Base-by-base conservation (phyloP, 2,113 vertebrate genomes). In the Syrmaticus mikado region DNA sequence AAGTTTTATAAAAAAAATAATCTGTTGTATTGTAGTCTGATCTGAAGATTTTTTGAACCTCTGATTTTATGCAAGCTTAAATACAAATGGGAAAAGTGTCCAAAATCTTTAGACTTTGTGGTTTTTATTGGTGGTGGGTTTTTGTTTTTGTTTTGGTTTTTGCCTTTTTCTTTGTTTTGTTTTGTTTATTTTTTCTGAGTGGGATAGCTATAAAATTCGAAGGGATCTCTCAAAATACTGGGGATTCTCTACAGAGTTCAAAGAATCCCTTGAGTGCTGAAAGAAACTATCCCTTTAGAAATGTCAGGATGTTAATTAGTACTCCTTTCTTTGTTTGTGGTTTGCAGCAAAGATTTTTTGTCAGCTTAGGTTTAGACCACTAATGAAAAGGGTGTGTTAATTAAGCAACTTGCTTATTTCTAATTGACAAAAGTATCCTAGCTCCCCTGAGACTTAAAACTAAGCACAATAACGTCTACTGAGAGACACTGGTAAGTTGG, bases 321-420 rank as follows among this genome's bases (percentile, higher is more conserved):
- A 28, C n/a, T 92, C 57, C 40, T 88, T 90, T 84, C 85, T 86
- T 95, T 92, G 85, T 92, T 96, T 55, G 7, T 28, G 60, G 36
- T 90, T 96, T 91, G 15, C 62, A 75, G 71, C 86, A 80, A 83
- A 92, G 78, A 36, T 40, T 84, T 41, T 92, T 80, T 84, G 64
- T 90, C 87, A 92, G 57, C 25, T 85, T 93, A 86, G 94, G 87
- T 76, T 88, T 93, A 92, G 87, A 93, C 55, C 68, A 41, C 96
- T 94, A 89, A 90, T 84, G 85, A 95, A 79, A 94, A 82, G 58
- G 85, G 72, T 95, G 90, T 92, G 87, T 92, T 97, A 97, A 94
- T 97, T 96, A 97, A 97, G 93, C 87, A 81, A 66, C 45, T 76
- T 97, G 77, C 87, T 91, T 97, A 87, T 95, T 94, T 97, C 94